Conservation (phyloP, 2,888 invertebrate genomes). For the Blera fallax region DNA sequence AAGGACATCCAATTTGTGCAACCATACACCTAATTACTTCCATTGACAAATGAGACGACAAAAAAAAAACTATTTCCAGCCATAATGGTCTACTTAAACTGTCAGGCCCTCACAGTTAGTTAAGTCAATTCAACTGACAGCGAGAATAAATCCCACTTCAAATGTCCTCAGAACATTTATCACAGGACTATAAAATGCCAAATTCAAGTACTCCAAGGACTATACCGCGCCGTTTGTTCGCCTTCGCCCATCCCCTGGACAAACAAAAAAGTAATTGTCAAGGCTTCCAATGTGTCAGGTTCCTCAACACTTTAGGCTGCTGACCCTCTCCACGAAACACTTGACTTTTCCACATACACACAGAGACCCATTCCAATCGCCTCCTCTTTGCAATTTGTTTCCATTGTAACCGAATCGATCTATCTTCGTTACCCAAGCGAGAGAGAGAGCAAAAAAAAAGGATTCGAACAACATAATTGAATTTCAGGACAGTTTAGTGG, state of each 20-base stretch:
- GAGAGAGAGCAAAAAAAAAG: background rate
- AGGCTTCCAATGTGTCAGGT: constrained; percentile 29
- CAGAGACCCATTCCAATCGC: background rate
- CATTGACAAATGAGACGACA: constrained; percentile 9
- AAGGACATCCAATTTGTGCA: background rate
- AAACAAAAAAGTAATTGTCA: constrained; percentile 30
- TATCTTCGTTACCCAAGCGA: constrained; percentile 42
- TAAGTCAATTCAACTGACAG: constrained; percentile 47
- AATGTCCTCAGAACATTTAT: constrained; percentile 19
- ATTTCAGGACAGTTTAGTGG: constrained; percentile 61
- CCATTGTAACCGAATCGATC: constrained; percentile 58
- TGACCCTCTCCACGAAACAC: constrained; percentile 29
- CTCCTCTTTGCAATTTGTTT: constrained; percentile 45
- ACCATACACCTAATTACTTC: constrained; percentile 18
- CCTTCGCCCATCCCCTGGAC: background rate
- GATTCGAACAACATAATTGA: constrained; percentile 55
- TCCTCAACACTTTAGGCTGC: constrained; percentile 35
- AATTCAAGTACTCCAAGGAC: background rate
- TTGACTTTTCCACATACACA: background rate
- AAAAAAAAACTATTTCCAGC: background rate
- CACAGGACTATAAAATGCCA: constrained; percentile 27
- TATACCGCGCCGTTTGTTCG: too few species aligned
- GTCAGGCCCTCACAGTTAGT: constrained; percentile 13
- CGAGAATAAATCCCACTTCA: constrained; percentile 12
- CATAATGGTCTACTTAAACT: constrained; percentile 41